Evolutionary conservation across 2,888 invertebrate genomes (phyloP), one percentile per base, ranked within the genome.

Genomic region (Phanerotoma sp.): DNA sequence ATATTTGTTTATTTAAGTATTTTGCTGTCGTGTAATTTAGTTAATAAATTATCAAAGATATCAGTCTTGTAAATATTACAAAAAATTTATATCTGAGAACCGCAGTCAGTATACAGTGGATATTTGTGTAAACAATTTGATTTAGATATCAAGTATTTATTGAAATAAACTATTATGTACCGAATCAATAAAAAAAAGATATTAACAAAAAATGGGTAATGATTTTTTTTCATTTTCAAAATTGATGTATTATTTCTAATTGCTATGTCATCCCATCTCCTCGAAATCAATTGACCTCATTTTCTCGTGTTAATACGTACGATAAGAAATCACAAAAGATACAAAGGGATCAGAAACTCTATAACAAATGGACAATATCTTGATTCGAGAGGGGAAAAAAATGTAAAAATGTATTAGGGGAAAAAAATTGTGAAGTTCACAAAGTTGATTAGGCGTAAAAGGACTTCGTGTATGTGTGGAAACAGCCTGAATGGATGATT

Each of bases 271-370:
- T 46, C 18, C 18, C 33, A 28, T 40, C 25, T 15, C 38, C 18
- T 7, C 10, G n/a, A 6, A 40, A 20, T 28, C 33, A 21, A 50
- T 45, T 37, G 55, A 54, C 54, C 54, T 55, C 21, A 55, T 51
- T 55, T 40, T 35, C 33, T 32, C 46, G 45, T 15, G 50, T 32
- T 40, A 55, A 51, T 45, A 55, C 40, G 40, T 30, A 18, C 32
- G 21, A 21, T 22, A 18, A 40, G 22, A n/a, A 20, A 30, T 33
- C 15, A 21, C 37, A 37, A 35, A 33, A 4, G 13, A 11, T 32
- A 13, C 10, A 21, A 48, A 42, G 46, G 55, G 50, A 55, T 46
- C 33, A 32, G 40, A 22, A 50, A 44, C 20, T 20, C n/a, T 21
- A 16, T 33, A 33, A 47, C 16, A 30, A 28, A 28, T 18, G 30